Evolutionary conservation across 2,888 invertebrate species (phyloP), one percentile per base, ranked within the genome.

Genomic region (Lasioglossum pauxillum): DNA sequence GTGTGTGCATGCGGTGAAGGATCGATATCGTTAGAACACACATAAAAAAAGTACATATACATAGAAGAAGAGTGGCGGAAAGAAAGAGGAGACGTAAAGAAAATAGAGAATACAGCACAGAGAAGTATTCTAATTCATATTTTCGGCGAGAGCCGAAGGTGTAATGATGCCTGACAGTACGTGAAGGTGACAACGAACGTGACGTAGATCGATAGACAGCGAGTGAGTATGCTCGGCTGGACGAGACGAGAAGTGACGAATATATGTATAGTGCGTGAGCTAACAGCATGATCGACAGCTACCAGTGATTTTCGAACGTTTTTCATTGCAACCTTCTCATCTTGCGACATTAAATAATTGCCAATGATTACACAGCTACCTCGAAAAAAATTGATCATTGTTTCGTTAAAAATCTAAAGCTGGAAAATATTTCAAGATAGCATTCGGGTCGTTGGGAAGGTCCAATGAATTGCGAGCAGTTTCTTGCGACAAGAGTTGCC

Each of bases 1-100:
- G 94, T 94, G 94, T 92, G 93, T 91, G 91, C 91, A 91, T 91
- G 91, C 91, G 90, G 91, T 89, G 89, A 91, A 91, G 87, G 88
- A 89, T 91, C 83, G 86, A 90, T 78, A 89, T 90, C 72, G 78
- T 90, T 91, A 91, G 88, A 90, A 89, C 67, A 88, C 78, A 78
- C 74, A 85, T 82, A 78, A 75, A 85, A 46, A 67, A 10, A 10
- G 67, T 69, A 69, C n/a, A n/a, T 69, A n/a, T 12, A 38, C 19
- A 35, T 35, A 67, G 67, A 35, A 35, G 31, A 35, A 67, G 67
- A 67, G 31, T 19, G 35, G 19, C 19, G 8, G 35, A 67, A 31
- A 67, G 67, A 38, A 38, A 38, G 69, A 38, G 10, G 3, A 23
- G 23, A 38, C 8, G 38, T 23, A 7, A 60, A 14, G 27, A 31